Conservation (phyloP, 1,140 invertebrate species). For the Berghia stephanieae region DNA sequence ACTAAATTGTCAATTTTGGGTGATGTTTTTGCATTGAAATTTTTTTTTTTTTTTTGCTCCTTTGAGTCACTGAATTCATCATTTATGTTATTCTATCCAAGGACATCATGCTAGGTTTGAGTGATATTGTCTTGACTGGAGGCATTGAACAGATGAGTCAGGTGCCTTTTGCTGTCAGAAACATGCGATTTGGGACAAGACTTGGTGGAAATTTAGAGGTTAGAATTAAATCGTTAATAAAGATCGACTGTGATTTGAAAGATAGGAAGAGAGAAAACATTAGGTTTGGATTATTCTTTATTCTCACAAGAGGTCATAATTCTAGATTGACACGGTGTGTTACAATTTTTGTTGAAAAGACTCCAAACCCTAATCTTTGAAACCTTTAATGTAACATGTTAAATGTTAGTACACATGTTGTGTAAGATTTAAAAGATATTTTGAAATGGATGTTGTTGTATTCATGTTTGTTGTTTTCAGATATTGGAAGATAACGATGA, state of each 20-base stretch:
- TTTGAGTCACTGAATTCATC: background rate
- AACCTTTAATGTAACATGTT: no score
- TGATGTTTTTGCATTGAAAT: background rate
- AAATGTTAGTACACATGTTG: no score
- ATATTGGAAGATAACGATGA: no score
- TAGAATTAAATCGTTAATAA: background rate
- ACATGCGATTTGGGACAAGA: conserved; percentile 89
- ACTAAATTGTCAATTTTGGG: background rate
- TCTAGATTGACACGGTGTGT: background rate
- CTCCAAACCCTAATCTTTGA: no score
- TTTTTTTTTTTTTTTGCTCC: background rate
- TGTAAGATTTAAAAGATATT: no score
- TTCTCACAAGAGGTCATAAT: background rate
- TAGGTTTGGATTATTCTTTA: background rate
- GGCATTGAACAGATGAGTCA: conserved; percentile 94
- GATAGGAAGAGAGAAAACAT: no score
- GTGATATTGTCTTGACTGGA: conserved; percentile 88
- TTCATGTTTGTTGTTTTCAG: no score
- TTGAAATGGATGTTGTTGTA: no score
- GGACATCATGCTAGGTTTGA: conserved; percentile 88
- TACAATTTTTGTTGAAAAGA: no score
- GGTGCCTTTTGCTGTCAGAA: conserved; percentile 87
- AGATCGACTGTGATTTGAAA: no score
- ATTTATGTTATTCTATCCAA: conserved; percentile 56
- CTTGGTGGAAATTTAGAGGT: conserved; percentile 79